Base-by-base conservation (phyloP, 2,797 vertebrate species). In the Sardinella longiceps region DNA sequence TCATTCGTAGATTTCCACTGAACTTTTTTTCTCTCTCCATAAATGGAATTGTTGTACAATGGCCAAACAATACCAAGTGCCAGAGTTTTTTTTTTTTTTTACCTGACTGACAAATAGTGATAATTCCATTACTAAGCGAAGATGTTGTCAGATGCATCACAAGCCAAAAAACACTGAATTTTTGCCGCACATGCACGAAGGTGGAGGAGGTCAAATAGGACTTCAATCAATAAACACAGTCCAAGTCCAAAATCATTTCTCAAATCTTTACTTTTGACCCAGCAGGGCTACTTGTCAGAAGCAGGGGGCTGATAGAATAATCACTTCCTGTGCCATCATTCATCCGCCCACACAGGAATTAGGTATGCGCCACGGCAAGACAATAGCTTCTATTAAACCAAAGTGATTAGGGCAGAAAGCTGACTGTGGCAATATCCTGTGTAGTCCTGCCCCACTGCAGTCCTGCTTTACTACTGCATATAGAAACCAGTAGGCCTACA, bases 171-270 rank as follows among this genome's bases (percentile, higher is more conserved):
- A 12, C 9, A 25, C 63, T 30, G 28, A 33, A 11, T 20, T 37
- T 20, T 33, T 11, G 30, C 66, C 37, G 33, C 11, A 15, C 12
- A 70, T 30, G 15, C 30, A 33, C 1, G 20, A 37, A 37, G 28
- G 37, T 20, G 66, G 30, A 37, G 66, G 3, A 37, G 33, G 30
- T 77, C 33, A 77, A 39, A 39, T 6, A 43, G 70, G 14, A 33
- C 66, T 70, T 20, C 15, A 37, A 70, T 77, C 37, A 77, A 77
- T 77, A 77, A 23, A 1, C 20, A 39, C 33, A 23, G 15, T 23
- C 3, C 70, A 74, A 20, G 66, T 74, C 15, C 30, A 77, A 77
- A 77, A 43, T 77, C 70, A 18, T 77, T 77, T 77, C 37, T 39
- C 23, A 77, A 39, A 77, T 33, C 70, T 23, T 77, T 43, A 77